Percentiles rank a stretch among this genome's conserved stretches.
Conservation (phyloP, 1,140 invertebrate genomes). For the Pseudomyrmex sp. region DNA sequence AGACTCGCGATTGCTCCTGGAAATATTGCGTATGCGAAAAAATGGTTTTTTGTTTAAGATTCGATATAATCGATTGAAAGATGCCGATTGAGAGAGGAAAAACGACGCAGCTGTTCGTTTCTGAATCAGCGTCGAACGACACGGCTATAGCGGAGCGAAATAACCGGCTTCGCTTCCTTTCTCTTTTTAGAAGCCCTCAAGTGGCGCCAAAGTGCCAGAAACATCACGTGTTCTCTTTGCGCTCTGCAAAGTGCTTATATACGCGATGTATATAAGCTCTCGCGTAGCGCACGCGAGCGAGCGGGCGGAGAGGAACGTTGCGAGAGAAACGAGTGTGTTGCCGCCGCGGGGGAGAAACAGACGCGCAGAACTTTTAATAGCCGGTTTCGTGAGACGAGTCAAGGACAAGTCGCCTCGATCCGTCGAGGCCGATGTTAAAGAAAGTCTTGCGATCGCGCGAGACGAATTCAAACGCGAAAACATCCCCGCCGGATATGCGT, state of each 20-base stretch:
- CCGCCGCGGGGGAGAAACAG: not conserved
- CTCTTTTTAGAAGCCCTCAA: slow-evolving; percentile 9
- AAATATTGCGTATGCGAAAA: not conserved
- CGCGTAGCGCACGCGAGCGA: not conserved
- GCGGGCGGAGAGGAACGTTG: not conserved
- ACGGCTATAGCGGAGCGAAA: not conserved
- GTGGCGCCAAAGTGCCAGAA: slow-evolving; percentile 64
- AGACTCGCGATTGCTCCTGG: not conserved
- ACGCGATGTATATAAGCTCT: slow-evolving; percentile 22
- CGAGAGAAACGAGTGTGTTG: not conserved
- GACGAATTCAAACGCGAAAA: not conserved
- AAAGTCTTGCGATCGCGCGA: slow-evolving; percentile 22
- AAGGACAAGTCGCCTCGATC: slow-evolving; percentile 51
- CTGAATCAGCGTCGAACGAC: slow-evolving; percentile 7
- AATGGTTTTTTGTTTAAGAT: no score
- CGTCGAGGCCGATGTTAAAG: slow-evolving; percentile 15
- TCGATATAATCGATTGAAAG: no score
- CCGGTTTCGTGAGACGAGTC: slow-evolving; percentile 54
- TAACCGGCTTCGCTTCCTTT: not conserved
- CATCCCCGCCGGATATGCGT: not conserved
- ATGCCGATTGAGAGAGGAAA: no score
- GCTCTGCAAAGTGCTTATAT: not conserved
- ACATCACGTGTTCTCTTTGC: slow-evolving; percentile 44
- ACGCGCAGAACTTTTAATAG: slow-evolving; percentile 64
- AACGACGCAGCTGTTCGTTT: not conserved